Conservation (phyloP, 2,797 vertebrate genomes). For the Pangasius djambal region DNA sequence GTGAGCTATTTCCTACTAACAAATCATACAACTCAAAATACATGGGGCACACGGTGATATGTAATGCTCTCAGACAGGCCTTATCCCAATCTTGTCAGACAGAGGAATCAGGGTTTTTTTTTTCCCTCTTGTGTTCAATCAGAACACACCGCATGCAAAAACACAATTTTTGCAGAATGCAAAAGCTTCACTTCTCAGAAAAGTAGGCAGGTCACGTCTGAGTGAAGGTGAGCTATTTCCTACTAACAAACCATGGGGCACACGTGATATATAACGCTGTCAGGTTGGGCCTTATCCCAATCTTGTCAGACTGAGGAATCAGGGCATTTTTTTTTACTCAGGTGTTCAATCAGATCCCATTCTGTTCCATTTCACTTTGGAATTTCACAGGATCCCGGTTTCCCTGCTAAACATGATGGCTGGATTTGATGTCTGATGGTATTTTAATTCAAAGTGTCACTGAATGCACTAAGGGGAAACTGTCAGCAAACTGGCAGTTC, state of each 20-base stretch:
- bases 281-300: slow-evolving; percentile 1
- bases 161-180: not conserved
- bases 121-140: not conserved
- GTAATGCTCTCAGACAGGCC: not conserved
- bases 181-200: not conserved
- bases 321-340: not conserved
- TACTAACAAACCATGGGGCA: slow-evolving; percentile 24
- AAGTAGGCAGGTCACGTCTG: slow-evolving; percentile 8
- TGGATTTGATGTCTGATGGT: slow-evolving; percentile 33
- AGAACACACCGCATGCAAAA: not conserved
- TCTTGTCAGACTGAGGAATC: slow-evolving; percentile 28
- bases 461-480: slow-evolving; percentile 8
- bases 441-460: slow-evolving; percentile 14
- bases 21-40: slow-evolving; percentile 26
- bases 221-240: slow-evolving; percentile 26
- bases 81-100: slow-evolving; percentile 19
- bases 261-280: not conserved
- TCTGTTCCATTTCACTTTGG: not conserved
- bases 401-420: slow-evolving; percentile 12
- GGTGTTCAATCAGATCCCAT: slow-evolving; percentile 11
- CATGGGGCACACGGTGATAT: not conserved
- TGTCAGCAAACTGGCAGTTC: not conserved
- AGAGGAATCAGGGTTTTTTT: slow-evolving; percentile 15
- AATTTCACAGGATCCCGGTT: not conserved
- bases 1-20: slow-evolving; percentile 29